phyloP scores from a whole-genome alignment of 2,888 invertebrate species.

The Prosopocoilus inquinatus region DNA sequence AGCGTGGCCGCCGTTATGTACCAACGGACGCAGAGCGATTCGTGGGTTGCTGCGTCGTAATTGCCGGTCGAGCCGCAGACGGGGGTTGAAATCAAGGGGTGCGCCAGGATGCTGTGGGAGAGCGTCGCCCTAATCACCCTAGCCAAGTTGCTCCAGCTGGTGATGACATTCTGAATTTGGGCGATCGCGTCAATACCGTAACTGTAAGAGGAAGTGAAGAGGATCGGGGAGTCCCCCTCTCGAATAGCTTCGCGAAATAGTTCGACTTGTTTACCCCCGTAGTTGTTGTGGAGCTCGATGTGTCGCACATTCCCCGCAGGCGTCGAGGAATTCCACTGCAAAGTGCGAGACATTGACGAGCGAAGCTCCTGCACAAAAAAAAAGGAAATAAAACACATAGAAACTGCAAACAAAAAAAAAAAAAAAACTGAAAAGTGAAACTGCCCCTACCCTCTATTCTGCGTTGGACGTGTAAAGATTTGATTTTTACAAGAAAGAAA shows the following conservation, averaged over 20 bases:
- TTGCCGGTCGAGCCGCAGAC: conserved; percentile 57
- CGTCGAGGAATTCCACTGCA: conserved; percentile 53
- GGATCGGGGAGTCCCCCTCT: background rate
- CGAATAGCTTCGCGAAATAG: conserved; percentile 14
- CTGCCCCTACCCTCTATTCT: no score
- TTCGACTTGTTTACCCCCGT: conserved; percentile 52
- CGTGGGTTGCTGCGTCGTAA: conserved; percentile 47
- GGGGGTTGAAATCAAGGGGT: conserved; percentile 54
- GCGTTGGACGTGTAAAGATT: no score
- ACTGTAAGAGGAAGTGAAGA: conserved; percentile 18
- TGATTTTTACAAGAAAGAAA: no score
- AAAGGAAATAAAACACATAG: no score
- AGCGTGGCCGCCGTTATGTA: conserved; percentile 64
- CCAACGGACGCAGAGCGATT: conserved; percentile 63
- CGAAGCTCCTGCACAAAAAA: conserved; percentile 41
- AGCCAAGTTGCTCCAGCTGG: conserved; percentile 60
- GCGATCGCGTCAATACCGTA: conserved; percentile 32
- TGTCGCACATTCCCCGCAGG: background rate
- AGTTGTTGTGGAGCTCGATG: conserved; percentile 56
- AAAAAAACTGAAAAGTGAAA: no score
- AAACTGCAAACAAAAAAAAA: no score
- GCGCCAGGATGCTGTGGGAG: conserved; percentile 54
- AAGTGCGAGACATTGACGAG: conserved; percentile 51
- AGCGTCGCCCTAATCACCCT: conserved; percentile 54
- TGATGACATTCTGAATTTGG: conserved; percentile 55